These are phyloP conservation scores for Chrysaora quinquecirrha DNA, from an alignment of 30 jellyfish, hydroid and myxozoan genomes.

Conservation along the genomic window DNA sequence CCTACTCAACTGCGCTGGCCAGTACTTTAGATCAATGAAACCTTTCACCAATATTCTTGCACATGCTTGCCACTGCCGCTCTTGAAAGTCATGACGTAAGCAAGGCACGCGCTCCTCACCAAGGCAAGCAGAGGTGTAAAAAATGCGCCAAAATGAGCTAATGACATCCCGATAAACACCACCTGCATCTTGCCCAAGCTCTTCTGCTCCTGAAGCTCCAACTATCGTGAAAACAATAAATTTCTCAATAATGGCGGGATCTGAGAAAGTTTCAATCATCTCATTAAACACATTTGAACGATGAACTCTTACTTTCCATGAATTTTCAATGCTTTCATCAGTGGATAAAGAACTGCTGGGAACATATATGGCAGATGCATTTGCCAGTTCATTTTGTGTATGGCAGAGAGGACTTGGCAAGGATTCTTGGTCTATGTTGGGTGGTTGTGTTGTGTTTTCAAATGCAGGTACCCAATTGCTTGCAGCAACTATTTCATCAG, in stretches of 20 bases:
- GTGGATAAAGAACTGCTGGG: no score
- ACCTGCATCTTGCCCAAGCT: not conserved
- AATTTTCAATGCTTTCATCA: no score
- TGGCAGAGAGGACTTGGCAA: no score
- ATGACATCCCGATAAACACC: not conserved
- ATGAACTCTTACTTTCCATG: no score
- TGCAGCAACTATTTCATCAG: no score
- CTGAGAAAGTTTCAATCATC: not conserved
- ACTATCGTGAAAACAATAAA: not conserved
- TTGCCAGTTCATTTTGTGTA: no score
- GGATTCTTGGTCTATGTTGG: no score
- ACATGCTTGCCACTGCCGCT: not conserved
- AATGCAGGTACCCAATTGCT: no score
- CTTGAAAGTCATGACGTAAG: not conserved
- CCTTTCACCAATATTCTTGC: not conserved
- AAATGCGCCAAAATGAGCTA: not conserved
- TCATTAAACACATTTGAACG: no score
- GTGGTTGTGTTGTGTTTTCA: no score
- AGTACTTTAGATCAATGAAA: not conserved
- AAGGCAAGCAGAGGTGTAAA: not conserved
- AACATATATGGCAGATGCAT: no score
- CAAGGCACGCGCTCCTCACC: not conserved
- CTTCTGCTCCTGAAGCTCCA: not conserved
- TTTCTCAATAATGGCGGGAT: not conserved
- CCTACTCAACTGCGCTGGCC: not conserved